phyloP scores from a whole-genome alignment of 2,888 invertebrate species.

The Bombylius major region DNA sequence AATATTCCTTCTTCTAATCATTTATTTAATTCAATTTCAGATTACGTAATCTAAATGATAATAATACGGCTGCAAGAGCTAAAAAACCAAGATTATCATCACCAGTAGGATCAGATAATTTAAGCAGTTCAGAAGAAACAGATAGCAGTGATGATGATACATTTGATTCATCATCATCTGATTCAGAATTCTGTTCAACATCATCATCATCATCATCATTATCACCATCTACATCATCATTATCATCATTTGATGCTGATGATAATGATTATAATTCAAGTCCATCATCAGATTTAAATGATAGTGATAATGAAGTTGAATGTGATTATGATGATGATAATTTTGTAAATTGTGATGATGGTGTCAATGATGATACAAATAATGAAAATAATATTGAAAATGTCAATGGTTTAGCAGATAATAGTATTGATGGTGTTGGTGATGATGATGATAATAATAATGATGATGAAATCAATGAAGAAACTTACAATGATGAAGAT shows the following conservation, averaged over 20 bases:
- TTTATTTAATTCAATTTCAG: background rate
- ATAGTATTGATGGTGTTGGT: background rate
- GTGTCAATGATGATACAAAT: background rate
- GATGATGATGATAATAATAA: background rate
- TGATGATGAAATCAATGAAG: background rate
- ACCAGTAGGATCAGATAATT: background rate
- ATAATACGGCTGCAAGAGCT: background rate
- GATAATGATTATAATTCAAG: background rate
- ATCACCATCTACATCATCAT: background rate
- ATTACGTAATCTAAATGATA: background rate
- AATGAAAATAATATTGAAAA: background rate
- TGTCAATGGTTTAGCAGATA: background rate
- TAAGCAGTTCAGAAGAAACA: too few species aligned
- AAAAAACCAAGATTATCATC: background rate
- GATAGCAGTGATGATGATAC: too few species aligned
- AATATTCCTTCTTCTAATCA: background rate
- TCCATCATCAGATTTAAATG: background rate
- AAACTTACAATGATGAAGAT: background rate
- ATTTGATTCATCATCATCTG: too few species aligned
- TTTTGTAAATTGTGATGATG: too few species aligned
- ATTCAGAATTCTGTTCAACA: too few species aligned
- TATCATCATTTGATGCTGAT: background rate
- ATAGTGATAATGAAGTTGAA: background rate
- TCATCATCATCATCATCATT: background rate
- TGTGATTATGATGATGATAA: too few species aligned